Base-by-base conservation (phyloP, 2,797 vertebrate genomes). In the Bradypodion ventrale region DNA sequence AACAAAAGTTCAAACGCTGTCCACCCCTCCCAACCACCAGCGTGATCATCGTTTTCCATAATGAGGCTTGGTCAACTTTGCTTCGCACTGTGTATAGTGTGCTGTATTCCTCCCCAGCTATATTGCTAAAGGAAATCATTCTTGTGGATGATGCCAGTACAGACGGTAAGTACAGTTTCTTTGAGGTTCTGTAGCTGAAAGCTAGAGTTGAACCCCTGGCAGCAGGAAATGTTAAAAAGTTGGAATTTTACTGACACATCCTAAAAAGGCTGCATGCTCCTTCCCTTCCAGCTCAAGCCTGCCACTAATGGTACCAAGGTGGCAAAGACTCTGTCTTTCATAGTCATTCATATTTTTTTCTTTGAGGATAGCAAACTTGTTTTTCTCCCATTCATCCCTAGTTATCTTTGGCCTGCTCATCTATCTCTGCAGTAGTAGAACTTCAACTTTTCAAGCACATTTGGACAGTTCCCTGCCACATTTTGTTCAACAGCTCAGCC, bases 21-120 rank as follows among this genome's bases (percentile, higher is more conserved):
- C 98, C 98, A 0, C 90, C 95, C 1, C 96, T 99, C 35, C 98
- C 97, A 32, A 95, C 95, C 85, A 99, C 98, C 91, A 99, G 98
- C 1, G 97, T 99, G 27, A 92, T 99, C 88, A 98, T 99, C 4
- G 98, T 99, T 42, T 99, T 99, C 93, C 98, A 99, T 90, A 99
- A 99, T 0, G 98, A 99, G 91, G 98, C 98, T 37, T 98, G 98
- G 98, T 97, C 98, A 15, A 98, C 98, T 0, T 96, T 99, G 83
- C 95, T 99, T 82, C 96, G 98, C 62, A 99, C 98, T 0, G 98
- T 99, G 60, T 97, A 97, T 95, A 99, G 98, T 0, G 98, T 99
- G 69, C 95, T 99, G 46, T 96, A 99, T 92, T 93, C 97, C 2
- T 95, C 97, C 6, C 98, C 98, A 0, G 97, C 98, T 15, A 40